Conservation (phyloP, 2,797 vertebrate genomes). For the Oreochromis mossambicus region DNA sequence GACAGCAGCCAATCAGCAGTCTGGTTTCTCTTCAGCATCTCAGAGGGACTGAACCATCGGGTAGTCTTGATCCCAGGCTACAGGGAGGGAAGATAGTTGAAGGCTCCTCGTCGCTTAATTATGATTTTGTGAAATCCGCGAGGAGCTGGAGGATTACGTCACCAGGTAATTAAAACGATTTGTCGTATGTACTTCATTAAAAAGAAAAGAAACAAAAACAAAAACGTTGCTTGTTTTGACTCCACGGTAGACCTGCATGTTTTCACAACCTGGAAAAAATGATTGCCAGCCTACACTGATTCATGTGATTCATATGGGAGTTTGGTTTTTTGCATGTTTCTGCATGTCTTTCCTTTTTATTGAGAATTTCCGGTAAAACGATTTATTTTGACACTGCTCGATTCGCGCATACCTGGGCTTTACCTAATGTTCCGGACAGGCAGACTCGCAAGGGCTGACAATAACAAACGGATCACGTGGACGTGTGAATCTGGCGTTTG, state of each 20-base stretch:
- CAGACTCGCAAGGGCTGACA: constrained; percentile 33
- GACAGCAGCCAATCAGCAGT: constrained; percentile 70
- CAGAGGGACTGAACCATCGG: constrained; percentile 10
- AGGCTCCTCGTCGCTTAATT: constrained; percentile 22
- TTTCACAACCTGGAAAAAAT: neutral
- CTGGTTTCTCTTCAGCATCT: constrained; percentile 69
- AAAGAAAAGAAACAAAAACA: too few species aligned
- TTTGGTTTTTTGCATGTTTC: neutral
- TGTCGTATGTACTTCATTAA: neutral
- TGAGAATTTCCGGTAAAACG: neutral
- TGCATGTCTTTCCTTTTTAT: neutral
- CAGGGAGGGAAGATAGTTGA: constrained; percentile 17
- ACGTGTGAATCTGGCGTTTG: constrained; percentile 42
- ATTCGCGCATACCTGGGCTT: neutral
- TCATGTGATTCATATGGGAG: neutral
- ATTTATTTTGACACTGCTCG: neutral
- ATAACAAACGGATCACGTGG: constrained; percentile 76
- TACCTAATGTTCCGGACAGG: neutral
- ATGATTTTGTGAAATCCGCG: constrained; percentile 48
- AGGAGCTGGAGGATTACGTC: constrained; percentile 30
- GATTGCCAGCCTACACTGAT: neutral
- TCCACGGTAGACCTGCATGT: neutral
- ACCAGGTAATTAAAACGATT: constrained; percentile 44
- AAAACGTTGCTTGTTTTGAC: neutral
- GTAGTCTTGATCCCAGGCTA: constrained; percentile 40